Conservation (phyloP, 2,113 vertebrate species). For the Silurus asotus region DNA sequence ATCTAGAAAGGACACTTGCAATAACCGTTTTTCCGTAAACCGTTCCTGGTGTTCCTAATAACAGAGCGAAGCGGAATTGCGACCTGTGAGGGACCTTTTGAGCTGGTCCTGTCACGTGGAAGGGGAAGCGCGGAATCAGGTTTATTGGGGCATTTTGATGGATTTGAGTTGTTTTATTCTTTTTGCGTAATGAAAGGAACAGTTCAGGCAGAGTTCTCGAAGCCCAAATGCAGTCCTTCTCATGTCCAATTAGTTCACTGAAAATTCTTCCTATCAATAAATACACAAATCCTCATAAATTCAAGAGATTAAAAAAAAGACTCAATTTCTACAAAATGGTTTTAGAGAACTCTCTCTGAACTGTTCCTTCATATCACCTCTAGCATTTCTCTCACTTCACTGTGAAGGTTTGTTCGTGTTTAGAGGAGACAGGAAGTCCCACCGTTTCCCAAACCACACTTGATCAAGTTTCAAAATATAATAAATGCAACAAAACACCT, state of each 20-base stretch:
- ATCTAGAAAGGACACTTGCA: conserved; percentile 28
- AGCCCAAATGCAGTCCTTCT: not conserved
- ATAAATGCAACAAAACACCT: no score
- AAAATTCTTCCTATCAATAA: not conserved
- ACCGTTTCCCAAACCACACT: no score
- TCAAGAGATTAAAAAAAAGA: not conserved
- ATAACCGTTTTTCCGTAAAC: conserved; percentile 20
- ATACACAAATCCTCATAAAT: not conserved
- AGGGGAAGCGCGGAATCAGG: not conserved
- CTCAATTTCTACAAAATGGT: not conserved
- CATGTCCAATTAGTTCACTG: not conserved
- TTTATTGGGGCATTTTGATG: not conserved
- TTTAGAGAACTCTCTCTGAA: no score
- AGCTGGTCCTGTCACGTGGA: not conserved
- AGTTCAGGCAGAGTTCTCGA: not conserved
- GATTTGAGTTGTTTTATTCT: not conserved
- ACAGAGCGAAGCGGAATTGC: not conserved
- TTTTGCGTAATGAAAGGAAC: not conserved
- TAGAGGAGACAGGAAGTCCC: no score
- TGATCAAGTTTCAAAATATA: no score
- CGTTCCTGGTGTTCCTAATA: conserved; percentile 26
- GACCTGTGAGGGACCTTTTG: conserved; percentile 7
- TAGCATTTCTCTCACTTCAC: no score
- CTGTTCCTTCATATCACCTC: no score
- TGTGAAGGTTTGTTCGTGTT: no score